Percentiles rank a stretch among this genome's conserved stretches.
These are phyloP conservation scores for Chaenogobius annularis DNA, from an alignment of 2,113 vertebrate species.

Conservation along the genomic window DNA sequence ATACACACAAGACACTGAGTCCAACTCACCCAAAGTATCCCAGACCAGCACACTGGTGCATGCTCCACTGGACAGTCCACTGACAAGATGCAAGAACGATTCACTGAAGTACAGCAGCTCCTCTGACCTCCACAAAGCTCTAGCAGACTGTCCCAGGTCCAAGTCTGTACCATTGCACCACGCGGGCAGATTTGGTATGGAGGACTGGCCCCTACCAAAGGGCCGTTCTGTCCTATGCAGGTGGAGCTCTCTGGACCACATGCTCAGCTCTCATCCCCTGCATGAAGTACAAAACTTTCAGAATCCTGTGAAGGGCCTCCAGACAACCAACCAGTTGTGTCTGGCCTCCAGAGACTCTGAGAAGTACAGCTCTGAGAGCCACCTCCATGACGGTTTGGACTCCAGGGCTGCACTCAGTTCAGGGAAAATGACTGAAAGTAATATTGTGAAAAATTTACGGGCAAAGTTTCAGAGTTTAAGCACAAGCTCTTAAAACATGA, in stretches of 20 bases:
- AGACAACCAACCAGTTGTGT: slow-evolving; percentile 67
- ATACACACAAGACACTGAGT: slow-evolving; percentile 61
- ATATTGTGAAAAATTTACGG: slow-evolving; percentile 87
- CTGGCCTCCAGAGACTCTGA: slow-evolving; percentile 60
- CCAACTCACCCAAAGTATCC: slow-evolving; percentile 29
- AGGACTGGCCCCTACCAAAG: slow-evolving; percentile 38
- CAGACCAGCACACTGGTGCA: slow-evolving; percentile 67
- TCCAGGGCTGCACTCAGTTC: slow-evolving; percentile 19
- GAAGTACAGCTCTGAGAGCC: slow-evolving; percentile 13
- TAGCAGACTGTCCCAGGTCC: slow-evolving; percentile 18
- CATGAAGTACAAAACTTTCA: slow-evolving; percentile 58
- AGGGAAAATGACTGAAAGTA: slow-evolving; percentile 55
- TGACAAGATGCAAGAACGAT: slow-evolving; percentile 34
- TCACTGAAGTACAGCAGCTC: slow-evolving; percentile 41
- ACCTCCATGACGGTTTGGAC: slow-evolving; percentile 36
- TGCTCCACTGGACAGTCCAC: slow-evolving; percentile 56
- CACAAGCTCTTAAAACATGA: slow-evolving; percentile 68
- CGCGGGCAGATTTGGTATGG: background rate
- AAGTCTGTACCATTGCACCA: slow-evolving; percentile 4
- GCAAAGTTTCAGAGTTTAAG: slow-evolving; percentile 91
- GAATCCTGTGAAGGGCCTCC: slow-evolving; percentile 38
- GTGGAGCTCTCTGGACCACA: slow-evolving; percentile 72
- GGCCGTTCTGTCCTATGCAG: slow-evolving; percentile 56
- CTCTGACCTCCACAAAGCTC: slow-evolving; percentile 31
- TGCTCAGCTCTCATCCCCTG: slow-evolving; percentile 48